Percentiles rank a stretch among this genome's conserved stretches.
These are phyloP conservation scores for Endotricha flammealis DNA, from an alignment of 2,888 invertebrate genomes.

Conservation along the genomic window DNA sequence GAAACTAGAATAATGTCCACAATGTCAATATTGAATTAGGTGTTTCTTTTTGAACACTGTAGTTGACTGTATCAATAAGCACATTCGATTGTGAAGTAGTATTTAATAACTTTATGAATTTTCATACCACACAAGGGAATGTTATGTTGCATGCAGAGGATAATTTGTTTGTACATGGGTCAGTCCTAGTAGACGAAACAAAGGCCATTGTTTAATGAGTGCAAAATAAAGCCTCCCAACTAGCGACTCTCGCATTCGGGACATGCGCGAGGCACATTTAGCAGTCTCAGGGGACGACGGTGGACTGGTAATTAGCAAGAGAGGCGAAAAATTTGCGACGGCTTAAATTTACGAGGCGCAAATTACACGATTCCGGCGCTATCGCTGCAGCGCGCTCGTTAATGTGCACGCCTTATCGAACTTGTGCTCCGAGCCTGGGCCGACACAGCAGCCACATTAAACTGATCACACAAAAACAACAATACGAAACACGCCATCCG, in stretches of 20 bases:
- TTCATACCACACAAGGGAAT: too few species aligned
- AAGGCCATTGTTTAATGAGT: slow-evolving; percentile 66
- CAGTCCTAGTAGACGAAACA: slow-evolving; percentile 62
- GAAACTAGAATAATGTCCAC: too few species aligned
- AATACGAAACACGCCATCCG: slow-evolving; percentile 21
- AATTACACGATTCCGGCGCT: slow-evolving; percentile 74
- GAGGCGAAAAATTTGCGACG: slow-evolving; percentile 77
- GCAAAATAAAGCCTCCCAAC: slow-evolving; percentile 51
- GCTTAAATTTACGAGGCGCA: slow-evolving; percentile 77
- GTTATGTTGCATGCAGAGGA: slow-evolving; percentile 40
- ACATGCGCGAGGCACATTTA: slow-evolving; percentile 71
- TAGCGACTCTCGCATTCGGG: slow-evolving; percentile 66
- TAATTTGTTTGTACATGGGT: slow-evolving; percentile 54
- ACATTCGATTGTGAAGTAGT: too few species aligned
- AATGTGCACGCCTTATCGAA: slow-evolving; percentile 75
- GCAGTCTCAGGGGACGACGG: slow-evolving; percentile 68
- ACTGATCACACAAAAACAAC: slow-evolving; percentile 48
- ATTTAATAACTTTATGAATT: too few species aligned
- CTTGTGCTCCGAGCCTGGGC: slow-evolving; percentile 31
- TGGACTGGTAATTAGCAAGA: slow-evolving; percentile 74
- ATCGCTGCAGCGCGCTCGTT: slow-evolving; percentile 68
- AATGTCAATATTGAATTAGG: too few species aligned
- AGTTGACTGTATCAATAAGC: too few species aligned
- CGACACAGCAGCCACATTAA: slow-evolving; percentile 40
- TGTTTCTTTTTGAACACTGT: too few species aligned